phyloP scores from a whole-genome alignment of 2,888 invertebrate species.

The Mythimna pallens region DNA sequence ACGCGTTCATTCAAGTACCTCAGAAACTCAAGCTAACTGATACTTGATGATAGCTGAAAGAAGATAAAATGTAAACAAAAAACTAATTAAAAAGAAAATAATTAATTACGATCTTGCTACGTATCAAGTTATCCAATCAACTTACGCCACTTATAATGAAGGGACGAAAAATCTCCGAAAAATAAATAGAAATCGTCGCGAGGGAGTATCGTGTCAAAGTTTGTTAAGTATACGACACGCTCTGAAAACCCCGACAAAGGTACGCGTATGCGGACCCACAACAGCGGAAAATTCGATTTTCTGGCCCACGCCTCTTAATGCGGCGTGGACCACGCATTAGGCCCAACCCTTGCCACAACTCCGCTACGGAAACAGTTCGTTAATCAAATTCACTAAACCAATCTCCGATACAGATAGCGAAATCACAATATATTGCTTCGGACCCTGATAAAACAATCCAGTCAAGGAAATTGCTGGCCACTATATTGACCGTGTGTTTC shows the following conservation, averaged over 20 bases:
- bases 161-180: conserved; percentile 38
- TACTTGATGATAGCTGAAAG: conserved; percentile 22
- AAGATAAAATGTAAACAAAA: conserved; percentile 56
- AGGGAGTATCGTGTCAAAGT: conserved; percentile 69
- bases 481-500: conserved; percentile 55
- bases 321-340: conserved; percentile 77
- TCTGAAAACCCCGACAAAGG: conserved; percentile 82
- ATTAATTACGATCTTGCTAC: conserved; percentile 38
- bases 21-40: conserved; percentile 66
- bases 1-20: conserved; percentile 72
- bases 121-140: conserved; percentile 24
- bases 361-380: conserved; percentile 79
- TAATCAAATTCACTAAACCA: conserved; percentile 87
- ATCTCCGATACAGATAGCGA: conserved; percentile 84
- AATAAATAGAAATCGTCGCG: conserved; percentile 50
- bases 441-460: conserved; percentile 78
- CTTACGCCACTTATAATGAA: not conserved
- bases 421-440: conserved; percentile 81
- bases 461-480: conserved; percentile 63
- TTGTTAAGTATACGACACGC: conserved; percentile 79
- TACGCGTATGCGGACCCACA: conserved; percentile 75
- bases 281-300: conserved; percentile 89
- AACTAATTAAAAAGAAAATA: conserved; percentile 48
- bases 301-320: conserved; percentile 84
- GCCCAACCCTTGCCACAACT: conserved; percentile 83